phyloP scores from a whole-genome alignment of 2,888 invertebrate genomes.

The Drosophila gaucha region DNA sequence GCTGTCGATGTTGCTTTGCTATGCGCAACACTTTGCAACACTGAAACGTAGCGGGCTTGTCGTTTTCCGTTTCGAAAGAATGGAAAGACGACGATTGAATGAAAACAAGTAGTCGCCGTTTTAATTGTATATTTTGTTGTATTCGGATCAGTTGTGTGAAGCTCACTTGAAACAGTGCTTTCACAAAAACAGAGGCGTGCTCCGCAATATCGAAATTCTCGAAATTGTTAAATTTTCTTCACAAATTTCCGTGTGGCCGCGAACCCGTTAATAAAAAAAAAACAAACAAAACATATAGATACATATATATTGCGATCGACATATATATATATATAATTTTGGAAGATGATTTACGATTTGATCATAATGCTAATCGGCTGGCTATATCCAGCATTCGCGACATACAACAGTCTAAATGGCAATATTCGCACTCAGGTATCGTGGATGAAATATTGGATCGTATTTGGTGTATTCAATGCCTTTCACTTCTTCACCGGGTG shows the following conservation, averaged over 20 bases:
- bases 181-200: slow-evolving; percentile 26
- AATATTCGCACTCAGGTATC: slow-evolving; percentile 88
- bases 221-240: slow-evolving; percentile 9
- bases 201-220: slow-evolving; percentile 34
- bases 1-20: background rate
- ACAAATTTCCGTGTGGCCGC: slow-evolving; percentile 16
- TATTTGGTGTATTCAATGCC: slow-evolving; percentile 96
- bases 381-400: slow-evolving; percentile 95
- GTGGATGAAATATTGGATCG: slow-evolving; percentile 99
- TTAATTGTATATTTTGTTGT: slow-evolving; percentile 2
- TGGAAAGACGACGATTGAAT: background rate
- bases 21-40: background rate
- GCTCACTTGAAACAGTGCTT: slow-evolving; percentile 20
- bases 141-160: slow-evolving; percentile 6
- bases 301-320: too few relatives aligned
- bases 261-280: background rate
- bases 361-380: slow-evolving; percentile 90
- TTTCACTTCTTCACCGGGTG: slow-evolving; percentile 96
- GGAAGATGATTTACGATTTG: slow-evolving; percentile 39
- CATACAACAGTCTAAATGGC: slow-evolving; percentile 94
- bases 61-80: background rate
- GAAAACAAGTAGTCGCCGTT: background rate
- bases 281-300: background rate
- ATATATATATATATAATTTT: slow-evolving; percentile 3
- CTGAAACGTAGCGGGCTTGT: background rate